Conservation (phyloP, 2,888 invertebrate genomes). For the Cantharis lateralis region DNA sequence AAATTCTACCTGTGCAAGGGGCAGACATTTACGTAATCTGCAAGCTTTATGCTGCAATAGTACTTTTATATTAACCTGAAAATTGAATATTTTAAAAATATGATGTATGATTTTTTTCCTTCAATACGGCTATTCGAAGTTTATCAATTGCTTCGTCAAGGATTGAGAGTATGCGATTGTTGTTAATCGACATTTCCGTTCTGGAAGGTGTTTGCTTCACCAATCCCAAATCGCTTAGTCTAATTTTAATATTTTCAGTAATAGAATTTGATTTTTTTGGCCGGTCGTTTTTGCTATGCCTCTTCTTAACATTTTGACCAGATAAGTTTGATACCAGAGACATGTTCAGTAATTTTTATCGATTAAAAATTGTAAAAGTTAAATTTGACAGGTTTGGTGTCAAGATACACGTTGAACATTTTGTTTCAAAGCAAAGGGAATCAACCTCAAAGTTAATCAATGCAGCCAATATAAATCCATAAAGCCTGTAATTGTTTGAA, state of each 20-base stretch:
- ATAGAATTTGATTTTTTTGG: background rate
- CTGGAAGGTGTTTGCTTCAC: background rate
- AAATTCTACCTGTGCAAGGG: background rate
- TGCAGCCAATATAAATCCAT: too few relatives aligned
- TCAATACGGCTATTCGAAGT: conserved; percentile 9
- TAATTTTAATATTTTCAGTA: background rate
- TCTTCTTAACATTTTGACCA: background rate
- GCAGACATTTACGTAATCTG: background rate
- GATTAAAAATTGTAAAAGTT: background rate
- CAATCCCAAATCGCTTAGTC: conserved; percentile 7
- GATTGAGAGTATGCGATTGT: conserved; percentile 51
- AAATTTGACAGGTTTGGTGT: background rate
- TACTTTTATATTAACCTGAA: background rate
- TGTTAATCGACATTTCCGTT: conserved; percentile 9
- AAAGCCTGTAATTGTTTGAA: too few relatives aligned
- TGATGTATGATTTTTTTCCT: background rate
- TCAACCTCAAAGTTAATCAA: too few relatives aligned
- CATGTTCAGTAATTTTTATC: background rate
- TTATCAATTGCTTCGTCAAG: background rate
- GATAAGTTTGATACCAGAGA: background rate
- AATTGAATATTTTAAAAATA: background rate
- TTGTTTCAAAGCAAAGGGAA: background rate
- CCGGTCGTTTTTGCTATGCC: background rate
- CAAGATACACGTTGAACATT: background rate
- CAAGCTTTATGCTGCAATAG: background rate